phyloP scores from a whole-genome alignment of 2,888 invertebrate species.

The Clepsis dumicolana region DNA sequence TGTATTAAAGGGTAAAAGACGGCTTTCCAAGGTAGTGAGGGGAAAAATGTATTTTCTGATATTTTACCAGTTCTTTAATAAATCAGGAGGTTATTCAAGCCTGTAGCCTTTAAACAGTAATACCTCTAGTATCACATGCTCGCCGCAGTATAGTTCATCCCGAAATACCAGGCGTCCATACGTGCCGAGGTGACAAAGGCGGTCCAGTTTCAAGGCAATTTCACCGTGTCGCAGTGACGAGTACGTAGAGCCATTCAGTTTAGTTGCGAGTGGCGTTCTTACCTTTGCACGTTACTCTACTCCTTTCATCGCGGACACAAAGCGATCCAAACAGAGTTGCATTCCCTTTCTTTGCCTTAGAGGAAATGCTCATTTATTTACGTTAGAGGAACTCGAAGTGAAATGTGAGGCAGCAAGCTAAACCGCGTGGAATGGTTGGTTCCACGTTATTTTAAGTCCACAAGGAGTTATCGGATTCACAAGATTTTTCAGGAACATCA shows the following conservation, averaged over 20 bases:
- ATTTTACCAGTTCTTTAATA: no score
- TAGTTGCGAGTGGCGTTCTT: conserved; percentile 39
- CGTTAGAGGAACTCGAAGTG: conserved; percentile 11
- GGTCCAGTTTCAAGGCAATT: conserved; percentile 57
- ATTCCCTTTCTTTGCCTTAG: conserved; percentile 23
- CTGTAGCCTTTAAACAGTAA: neutral
- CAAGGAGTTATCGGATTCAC: neutral
- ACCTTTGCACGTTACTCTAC: conserved; percentile 42
- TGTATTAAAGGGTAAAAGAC: no score
- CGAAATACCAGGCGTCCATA: conserved; percentile 33
- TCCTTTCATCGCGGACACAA: conserved; percentile 38
- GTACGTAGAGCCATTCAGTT: conserved; percentile 45
- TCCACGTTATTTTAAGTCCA: neutral
- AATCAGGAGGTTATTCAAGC: no score
- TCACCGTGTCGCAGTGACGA: conserved; percentile 55
- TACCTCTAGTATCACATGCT: neutral
- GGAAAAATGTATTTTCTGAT: no score
- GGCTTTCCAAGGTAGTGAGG: no score
- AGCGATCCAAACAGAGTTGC: conserved; percentile 32
- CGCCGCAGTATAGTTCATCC: conserved; percentile 20
- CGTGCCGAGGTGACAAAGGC: conserved; percentile 30
- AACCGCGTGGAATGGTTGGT: neutral
- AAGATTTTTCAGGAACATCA: conserved; percentile 1
- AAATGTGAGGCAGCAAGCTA: conserved; percentile 1
- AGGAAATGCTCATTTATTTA: conserved; percentile 35